A percentile compares a stretch with the other conserved stretches of the same genome.
Evolutionary conservation across 2,888 invertebrate genomes (phyloP).

Genomic region (Octonoba sinensis): DNA sequence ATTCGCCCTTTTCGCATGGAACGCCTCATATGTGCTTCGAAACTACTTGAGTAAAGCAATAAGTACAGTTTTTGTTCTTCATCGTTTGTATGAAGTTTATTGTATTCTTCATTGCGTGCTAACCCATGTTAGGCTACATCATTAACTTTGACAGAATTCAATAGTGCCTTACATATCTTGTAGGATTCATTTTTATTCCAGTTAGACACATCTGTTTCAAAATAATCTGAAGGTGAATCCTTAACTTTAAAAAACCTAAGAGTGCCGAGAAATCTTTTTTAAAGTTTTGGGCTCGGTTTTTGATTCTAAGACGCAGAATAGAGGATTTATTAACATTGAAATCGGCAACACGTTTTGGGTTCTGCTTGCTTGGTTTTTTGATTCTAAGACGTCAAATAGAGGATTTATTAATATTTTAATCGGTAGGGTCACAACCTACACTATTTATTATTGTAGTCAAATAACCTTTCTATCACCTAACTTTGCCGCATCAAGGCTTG

Average conservation of each 20-base stretch:
- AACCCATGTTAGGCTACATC: background rate
- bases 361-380: too few species aligned
- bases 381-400: too few species aligned
- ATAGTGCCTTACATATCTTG: constrained; percentile 2
- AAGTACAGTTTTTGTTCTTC: constrained; percentile 5
- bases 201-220: background rate
- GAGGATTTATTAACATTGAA: too few species aligned
- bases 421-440: background rate
- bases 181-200: background rate
- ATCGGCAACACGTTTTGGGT: too few species aligned
- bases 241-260: background rate
- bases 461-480: background rate
- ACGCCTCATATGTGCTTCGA: background rate
- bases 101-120: background rate
- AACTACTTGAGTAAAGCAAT: constrained; percentile 3
- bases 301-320: background rate
- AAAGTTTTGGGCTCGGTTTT: background rate
- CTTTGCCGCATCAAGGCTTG: background rate
- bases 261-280: constrained; percentile 1
- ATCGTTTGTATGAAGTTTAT: constrained; percentile 5
- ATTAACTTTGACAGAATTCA: background rate
- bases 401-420: background rate
- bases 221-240: background rate
- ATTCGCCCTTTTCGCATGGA: too few species aligned
- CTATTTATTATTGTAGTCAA: background rate